A percentile compares a stretch with the other conserved stretches of the same genome.
phyloP scores from a whole-genome alignment of 2,113 vertebrate species.

The Columba livia region DNA sequence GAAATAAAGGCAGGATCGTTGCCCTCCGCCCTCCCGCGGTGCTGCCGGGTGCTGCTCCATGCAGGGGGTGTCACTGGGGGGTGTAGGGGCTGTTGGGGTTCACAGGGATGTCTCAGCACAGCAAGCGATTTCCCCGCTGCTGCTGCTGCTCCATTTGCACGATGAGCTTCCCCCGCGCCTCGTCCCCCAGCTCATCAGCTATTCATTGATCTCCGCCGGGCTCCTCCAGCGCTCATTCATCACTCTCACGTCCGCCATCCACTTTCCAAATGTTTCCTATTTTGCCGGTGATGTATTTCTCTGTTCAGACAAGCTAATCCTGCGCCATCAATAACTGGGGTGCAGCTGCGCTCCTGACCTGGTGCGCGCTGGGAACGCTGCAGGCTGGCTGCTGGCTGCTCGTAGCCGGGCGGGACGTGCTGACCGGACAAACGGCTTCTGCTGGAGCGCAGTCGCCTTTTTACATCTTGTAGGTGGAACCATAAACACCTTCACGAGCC shows the following conservation, averaged over 20 bases:
- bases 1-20: not conserved
- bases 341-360: not conserved
- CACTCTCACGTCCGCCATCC: not conserved
- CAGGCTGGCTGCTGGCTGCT: not conserved
- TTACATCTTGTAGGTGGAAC: not conserved
- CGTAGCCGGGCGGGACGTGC: fast-evolving
- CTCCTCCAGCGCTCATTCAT: not conserved
- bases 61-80: not conserved
- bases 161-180: not conserved
- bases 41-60: not conserved
- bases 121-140: not conserved
- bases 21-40: fast-evolving
- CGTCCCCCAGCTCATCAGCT: not conserved
- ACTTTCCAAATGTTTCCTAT: not conserved
- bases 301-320: not conserved
- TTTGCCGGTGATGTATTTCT: not conserved
- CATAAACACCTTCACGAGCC: not conserved
- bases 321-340: fast-evolving
- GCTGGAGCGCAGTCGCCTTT: not conserved
- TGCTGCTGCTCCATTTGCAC: not conserved
- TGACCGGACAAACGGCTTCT: not conserved
- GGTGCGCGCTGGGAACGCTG: not conserved
- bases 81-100: not conserved
- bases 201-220: not conserved
- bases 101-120: fast-evolving